These are phyloP conservation scores for Micropoecilia bifurca DNA, from an alignment of 2,797 vertebrate species.

Conservation along the genomic window DNA sequence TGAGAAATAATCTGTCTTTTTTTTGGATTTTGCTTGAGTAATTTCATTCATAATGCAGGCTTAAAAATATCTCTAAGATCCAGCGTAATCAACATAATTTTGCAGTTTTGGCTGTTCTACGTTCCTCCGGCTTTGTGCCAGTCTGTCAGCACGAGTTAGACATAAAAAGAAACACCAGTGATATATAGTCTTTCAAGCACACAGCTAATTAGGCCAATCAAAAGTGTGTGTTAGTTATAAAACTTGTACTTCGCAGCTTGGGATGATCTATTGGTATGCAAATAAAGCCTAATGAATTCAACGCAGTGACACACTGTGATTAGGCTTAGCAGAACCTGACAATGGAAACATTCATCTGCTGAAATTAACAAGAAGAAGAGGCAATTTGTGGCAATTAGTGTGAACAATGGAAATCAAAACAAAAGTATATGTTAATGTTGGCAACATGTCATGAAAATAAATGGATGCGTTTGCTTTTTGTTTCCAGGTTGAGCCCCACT, in stretches of 20 bases:
- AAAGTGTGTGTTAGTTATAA: slow-evolving; percentile 47
- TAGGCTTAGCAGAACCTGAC: slow-evolving; percentile 54
- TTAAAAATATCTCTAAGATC: not conserved
- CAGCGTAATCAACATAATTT: not conserved
- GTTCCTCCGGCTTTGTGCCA: slow-evolving; percentile 14
- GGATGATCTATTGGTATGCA: slow-evolving; percentile 61
- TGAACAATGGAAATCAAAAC: slow-evolving; percentile 47
- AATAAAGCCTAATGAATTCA: slow-evolving; percentile 70
- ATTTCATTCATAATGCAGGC: not conserved
- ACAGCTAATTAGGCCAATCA: slow-evolving; percentile 66
- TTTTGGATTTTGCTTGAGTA: not conserved
- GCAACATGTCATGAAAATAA: slow-evolving; percentile 30
- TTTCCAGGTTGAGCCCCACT: slow-evolving; percentile 90
- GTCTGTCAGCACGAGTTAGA: slow-evolving; percentile 7
- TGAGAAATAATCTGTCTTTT: not conserved
- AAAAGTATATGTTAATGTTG: slow-evolving; percentile 10
- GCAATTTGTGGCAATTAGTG: slow-evolving; percentile 60
- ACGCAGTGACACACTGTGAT: slow-evolving; percentile 63
- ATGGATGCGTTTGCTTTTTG: slow-evolving; percentile 25
- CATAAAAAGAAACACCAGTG: slow-evolving; percentile 28
- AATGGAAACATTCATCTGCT: slow-evolving; percentile 61
- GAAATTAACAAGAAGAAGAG: slow-evolving; percentile 56
- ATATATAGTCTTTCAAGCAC: slow-evolving; percentile 30
- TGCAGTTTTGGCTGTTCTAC: not conserved
- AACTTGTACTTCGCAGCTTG: slow-evolving; percentile 46